Conservation (phyloP, 2,113 vertebrate genomes). For the Nyctereutes procyonoides region DNA sequence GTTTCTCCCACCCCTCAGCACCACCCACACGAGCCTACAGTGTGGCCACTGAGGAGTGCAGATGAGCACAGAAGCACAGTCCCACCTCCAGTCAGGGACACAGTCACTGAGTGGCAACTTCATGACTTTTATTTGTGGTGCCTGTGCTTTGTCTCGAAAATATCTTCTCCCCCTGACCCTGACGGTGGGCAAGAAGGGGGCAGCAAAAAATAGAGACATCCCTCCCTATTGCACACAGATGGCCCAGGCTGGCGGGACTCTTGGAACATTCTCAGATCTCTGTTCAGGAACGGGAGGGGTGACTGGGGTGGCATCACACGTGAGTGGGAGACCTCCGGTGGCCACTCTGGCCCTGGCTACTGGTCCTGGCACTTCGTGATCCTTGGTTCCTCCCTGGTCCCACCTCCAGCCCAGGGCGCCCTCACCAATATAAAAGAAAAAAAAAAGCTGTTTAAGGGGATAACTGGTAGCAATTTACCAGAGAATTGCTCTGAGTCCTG, state of each 20-base stretch:
- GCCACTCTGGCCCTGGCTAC: slow-evolving; percentile 46
- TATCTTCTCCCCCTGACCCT: slow-evolving; percentile 76
- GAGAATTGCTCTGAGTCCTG: not conserved
- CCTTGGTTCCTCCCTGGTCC: not conserved
- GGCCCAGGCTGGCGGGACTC: slow-evolving; percentile 46
- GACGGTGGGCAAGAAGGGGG: slow-evolving; percentile 45
- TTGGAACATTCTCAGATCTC: slow-evolving; percentile 81
- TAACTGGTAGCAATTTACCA: not conserved
- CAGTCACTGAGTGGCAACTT: slow-evolving; percentile 65
- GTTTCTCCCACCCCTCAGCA: no score
- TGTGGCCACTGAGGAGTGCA: not conserved
- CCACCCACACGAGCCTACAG: no score
- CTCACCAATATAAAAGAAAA: no score
- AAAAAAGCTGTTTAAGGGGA: not conserved
- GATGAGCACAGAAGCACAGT: fast-evolving
- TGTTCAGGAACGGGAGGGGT: slow-evolving; percentile 46
- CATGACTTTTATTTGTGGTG: slow-evolving; percentile 80
- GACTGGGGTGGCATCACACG: slow-evolving; percentile 56
- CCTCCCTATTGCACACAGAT: slow-evolving; percentile 81
- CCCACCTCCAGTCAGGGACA: not conserved
- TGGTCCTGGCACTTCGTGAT: slow-evolving; percentile 39
- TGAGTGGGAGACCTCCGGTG: slow-evolving; percentile 31
- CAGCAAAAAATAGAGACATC: slow-evolving; percentile 78
- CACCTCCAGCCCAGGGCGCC: not conserved
- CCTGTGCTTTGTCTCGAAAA: slow-evolving; percentile 81